phyloP scores from a whole-genome alignment of 2,113 vertebrate species.

The Himantopus leucocephalus region DNA sequence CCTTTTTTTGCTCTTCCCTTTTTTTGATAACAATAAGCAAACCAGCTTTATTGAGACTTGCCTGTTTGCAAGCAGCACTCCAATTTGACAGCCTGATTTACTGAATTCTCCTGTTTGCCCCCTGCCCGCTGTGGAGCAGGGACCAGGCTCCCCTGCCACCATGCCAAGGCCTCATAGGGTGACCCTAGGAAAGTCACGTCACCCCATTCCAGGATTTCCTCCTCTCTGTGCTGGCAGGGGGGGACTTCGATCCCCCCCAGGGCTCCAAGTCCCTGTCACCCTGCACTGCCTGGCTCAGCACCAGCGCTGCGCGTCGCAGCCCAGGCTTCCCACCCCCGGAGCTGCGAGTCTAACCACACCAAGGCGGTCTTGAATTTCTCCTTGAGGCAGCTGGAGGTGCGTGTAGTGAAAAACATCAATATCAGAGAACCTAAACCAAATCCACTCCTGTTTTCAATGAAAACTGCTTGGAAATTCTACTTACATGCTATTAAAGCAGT shows the following conservation, averaged over 20 bases:
- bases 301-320: neutral
- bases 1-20: neutral
- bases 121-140: neutral
- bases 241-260: rapidly evolving
- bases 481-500: neutral
- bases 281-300: neutral
- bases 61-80: neutral
- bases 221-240: neutral
- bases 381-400: neutral
- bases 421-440: neutral
- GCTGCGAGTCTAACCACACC: neutral
- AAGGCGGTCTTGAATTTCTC: neutral
- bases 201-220: neutral
- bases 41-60: neutral
- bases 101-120: neutral
- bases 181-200: neutral
- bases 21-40: neutral
- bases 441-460: neutral
- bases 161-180: neutral
- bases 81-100: neutral
- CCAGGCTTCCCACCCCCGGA: neutral
- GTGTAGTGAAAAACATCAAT: neutral
- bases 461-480: neutral
- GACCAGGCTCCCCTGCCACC: neutral
- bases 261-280: neutral